Evolutionary conservation across 2,797 vertebrate species (phyloP), one percentile per base, ranked within the genome.

Genomic region (Acanthis flammea): DNA sequence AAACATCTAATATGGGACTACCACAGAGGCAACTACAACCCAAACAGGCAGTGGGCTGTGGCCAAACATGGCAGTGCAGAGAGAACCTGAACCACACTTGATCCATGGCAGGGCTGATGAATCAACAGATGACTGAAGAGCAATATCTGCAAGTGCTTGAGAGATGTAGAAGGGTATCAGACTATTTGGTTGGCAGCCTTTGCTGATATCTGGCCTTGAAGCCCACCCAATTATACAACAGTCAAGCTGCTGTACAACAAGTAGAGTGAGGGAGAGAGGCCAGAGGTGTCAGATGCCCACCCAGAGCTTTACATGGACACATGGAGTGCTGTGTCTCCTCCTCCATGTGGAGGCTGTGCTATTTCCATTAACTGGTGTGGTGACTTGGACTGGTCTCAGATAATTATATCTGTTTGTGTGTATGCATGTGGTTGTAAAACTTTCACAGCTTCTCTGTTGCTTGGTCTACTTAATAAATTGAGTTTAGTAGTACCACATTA

Each of bases 11-110:
- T 44, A 42, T 5, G 3, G 4, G 14, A 16, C 33, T 62, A 33
- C 19, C 24, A 60, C 1, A 2, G 16, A 53, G 21, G 3, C 51
- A 72, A 0, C 60, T 61, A 28, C 42, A 31, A 57, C 7, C 2
- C 22, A 30, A 58, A 58, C 1, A 47, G 62, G 4, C 14, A 58
- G 33, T 8, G 19, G 33, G 7, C 13, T 62, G 7, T 22, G 27
- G 19, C 6, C 44, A 87, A 73, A 54, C 2, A 27, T 3, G 10
- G 14, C 19, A 33, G 30, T 22, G 10, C 9, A 88, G 45, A 66
- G 18, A 55, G 75, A 84, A 55, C 2, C 27, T 47, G 12, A 76
- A 8, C 1, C 1, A 73, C 50, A 51, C 50, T 28, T 23, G 15
- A 60, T 23, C 37, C 7, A 27, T 55, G 54, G 3, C 18, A 48